Evolutionary conservation across 1,140 invertebrate species (phyloP), one percentile per base, ranked within the genome.

Genomic region (Achroia grisella): DNA sequence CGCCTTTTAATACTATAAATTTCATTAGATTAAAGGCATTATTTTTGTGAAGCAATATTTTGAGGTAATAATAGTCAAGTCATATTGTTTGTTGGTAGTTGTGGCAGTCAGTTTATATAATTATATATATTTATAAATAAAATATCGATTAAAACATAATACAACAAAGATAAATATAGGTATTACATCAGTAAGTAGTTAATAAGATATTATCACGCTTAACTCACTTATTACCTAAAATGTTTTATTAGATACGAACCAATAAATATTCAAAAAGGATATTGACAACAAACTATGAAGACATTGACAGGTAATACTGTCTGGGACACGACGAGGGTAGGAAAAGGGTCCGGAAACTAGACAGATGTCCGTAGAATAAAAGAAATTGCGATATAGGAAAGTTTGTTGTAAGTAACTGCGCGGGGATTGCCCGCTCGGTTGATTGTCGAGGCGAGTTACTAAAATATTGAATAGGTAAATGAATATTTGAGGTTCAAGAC

Each of bases 241-340:
- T 23, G 17, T 23, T 23, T 23, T 23, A 23, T 23, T 6, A 23
- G 17, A 3, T 23, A 23, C 17, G 17, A 43, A 41, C 6, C 33
- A 41, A 53, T 66, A 64, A 69, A 62, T 70, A 73, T 73, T 70
- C 58, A 64, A 59, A 48, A 51, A 51, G 49, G 32, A 63, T 48
- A 59, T 62, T 52, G 52, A 66, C 67, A 70, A 63, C 53, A 75
- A 71, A 73, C 59, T 71, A 73, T 74, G 58, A 77, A 72, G 70
- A 77, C 52, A 76, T 76, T 79, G 70, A 71, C 65, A 72, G 64
- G 62, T 66, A 76, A 75, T 68, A 77, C 64, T 67, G 49, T 47
- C 49, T 42, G 44, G 50, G 46, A 62, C 47, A 49, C 52, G 65
- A 81, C 65, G 39, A 77, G 74, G 74, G 74, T 82, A 48, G 53